A percentile compares a stretch with the other conserved stretches of the same genome.
These are phyloP conservation scores for Trichogramma dendrolimi DNA, from an alignment of 2,888 invertebrate species.

Conservation along the genomic window DNA sequence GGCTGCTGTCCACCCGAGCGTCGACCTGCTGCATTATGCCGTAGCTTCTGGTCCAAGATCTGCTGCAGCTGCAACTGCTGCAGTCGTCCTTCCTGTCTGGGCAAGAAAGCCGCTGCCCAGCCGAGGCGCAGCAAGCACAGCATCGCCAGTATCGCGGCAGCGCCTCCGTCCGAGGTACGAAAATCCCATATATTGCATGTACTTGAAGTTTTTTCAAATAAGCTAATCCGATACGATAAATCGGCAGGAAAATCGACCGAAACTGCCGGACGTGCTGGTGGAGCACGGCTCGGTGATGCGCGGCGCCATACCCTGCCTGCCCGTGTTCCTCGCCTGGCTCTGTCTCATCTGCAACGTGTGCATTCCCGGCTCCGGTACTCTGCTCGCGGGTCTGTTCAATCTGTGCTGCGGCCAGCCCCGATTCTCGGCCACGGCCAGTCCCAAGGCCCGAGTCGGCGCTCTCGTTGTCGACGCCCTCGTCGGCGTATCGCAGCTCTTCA, in stretches of 20 bases:
- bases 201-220: neutral
- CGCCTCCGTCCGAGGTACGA: conserved; percentile 48
- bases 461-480: conserved; percentile 82
- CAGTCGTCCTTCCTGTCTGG: neutral
- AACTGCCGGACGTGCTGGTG: conserved; percentile 72
- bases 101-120: conserved; percentile 14
- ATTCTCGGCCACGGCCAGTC: conserved; percentile 76
- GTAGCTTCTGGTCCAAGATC: conserved; percentile 37
- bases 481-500: conserved; percentile 85
- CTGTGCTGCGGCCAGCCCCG: conserved; percentile 85
- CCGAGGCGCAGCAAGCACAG: conserved; percentile 48
- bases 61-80: conserved; percentile 28
- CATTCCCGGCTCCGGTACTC: conserved; percentile 78
- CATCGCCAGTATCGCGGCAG: conserved; percentile 48
- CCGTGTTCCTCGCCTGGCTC: conserved; percentile 79
- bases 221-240: neutral
- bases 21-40: conserved; percentile 42
- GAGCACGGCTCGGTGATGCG: conserved; percentile 84
- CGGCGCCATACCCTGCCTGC: conserved; percentile 88
- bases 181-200: neutral
- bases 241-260: conserved; percentile 68
- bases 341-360: conserved; percentile 80
- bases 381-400: conserved; percentile 83
- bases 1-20: conserved; percentile 45
- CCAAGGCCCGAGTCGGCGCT: conserved; percentile 72